A percentile compares a stretch with the other conserved stretches of the same genome.
Evolutionary conservation across 2,797 vertebrate genomes (phyloP).

Genomic region (Limnodromus scolopaceus): DNA sequence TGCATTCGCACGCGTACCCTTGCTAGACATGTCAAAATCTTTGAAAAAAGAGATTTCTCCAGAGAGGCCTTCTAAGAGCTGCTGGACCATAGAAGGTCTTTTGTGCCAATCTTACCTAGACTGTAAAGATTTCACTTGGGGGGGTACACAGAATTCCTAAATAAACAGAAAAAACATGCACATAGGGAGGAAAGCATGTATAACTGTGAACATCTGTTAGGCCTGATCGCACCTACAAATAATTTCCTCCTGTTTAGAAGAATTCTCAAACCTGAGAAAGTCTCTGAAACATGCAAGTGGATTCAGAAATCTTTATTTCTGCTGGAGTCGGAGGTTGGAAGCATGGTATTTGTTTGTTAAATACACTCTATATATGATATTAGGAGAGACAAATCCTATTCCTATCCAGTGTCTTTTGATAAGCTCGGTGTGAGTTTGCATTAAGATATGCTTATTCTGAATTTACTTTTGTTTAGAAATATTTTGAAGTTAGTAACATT

Average conservation of each 20-base stretch:
- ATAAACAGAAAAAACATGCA: not conserved
- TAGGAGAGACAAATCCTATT: not conserved
- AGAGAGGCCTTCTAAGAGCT: not conserved
- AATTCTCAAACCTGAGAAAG: not conserved
- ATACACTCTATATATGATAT: not conserved
- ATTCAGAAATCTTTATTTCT: not conserved
- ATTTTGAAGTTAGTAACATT: not conserved
- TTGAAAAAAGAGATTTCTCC: not conserved
- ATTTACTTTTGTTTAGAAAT: not conserved
- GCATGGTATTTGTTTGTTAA: not conserved
- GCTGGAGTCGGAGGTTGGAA: not conserved
- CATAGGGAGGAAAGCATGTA: not conserved
- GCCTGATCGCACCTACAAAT: not conserved
- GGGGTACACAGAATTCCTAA: not conserved
- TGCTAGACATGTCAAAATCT: not conserved
- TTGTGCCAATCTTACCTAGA: not conserved
- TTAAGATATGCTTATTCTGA: not conserved
- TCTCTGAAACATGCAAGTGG: not conserved
- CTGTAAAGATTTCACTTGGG: not conserved
- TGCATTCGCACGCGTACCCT: fast-evolving
- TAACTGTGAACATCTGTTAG: not conserved
- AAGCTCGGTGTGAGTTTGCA: not conserved
- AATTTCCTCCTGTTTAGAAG: not conserved
- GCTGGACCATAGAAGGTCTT: not conserved
- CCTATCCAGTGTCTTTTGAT: not conserved